phyloP scores from a whole-genome alignment of 2,888 invertebrate species.

The Drosophila emarginata region DNA sequence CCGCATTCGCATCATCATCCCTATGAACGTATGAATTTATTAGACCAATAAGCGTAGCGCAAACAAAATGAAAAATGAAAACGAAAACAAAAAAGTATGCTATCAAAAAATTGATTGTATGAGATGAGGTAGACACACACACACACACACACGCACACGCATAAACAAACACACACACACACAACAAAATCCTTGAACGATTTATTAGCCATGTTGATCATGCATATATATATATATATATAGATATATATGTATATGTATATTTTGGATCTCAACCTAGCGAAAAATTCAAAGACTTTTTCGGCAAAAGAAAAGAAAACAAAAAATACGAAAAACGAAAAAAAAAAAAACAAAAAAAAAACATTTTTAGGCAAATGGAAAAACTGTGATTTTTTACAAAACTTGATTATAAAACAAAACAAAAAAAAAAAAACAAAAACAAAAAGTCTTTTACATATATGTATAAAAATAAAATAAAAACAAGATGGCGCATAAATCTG shows the following conservation, averaged over 20 bases:
- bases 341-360: conserved; percentile 30
- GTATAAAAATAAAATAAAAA: background rate
- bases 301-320: conserved; percentile 48
- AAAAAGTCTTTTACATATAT: conserved; percentile 40
- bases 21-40: conserved; percentile 79
- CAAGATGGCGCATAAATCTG: conserved; percentile 11
- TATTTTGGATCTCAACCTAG: conserved; percentile 47
- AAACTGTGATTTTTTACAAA: conserved; percentile 80
- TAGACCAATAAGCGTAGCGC: conserved; percentile 75
- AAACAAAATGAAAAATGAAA: conserved; percentile 25
- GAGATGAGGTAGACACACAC: background rate
- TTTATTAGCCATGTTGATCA: conserved; percentile 7
- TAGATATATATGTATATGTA: conserved; percentile 17
- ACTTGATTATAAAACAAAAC: conserved; percentile 68
- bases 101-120: conserved; percentile 13
- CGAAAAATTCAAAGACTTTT: conserved; percentile 64
- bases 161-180: background rate
- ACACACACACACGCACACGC: conserved; percentile 24
- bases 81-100: conserved; percentile 43
- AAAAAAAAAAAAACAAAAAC: conserved; percentile 42
- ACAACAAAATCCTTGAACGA: conserved; percentile 8
- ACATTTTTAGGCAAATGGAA: conserved; percentile 77
- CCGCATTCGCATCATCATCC: conserved; percentile 56
- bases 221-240: conserved; percentile 6
- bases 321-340: conserved; percentile 17